phyloP scores from a whole-genome alignment of 2,888 invertebrate species.

The Dasysyrphus albostriatus region DNA sequence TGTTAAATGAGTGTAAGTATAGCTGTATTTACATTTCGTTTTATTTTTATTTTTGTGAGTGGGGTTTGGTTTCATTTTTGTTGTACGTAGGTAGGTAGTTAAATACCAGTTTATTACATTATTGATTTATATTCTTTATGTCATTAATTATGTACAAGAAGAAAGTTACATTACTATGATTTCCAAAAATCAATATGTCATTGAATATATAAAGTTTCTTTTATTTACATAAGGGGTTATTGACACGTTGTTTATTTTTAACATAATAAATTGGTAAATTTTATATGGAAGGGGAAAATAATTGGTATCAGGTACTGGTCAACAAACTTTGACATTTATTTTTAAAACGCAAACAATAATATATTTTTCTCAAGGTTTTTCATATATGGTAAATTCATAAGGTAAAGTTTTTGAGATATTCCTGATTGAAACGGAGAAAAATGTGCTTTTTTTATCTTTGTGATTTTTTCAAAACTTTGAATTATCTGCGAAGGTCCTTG shows the following conservation, averaged over 20 bases:
- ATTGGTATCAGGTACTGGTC: too few relatives aligned
- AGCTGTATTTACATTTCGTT: slow-evolving; percentile 58
- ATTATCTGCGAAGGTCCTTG: too few relatives aligned
- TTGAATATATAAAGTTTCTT: background rate
- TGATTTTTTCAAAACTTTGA: too few relatives aligned
- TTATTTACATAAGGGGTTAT: slow-evolving; percentile 24
- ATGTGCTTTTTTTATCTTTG: too few relatives aligned
- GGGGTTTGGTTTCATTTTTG: slow-evolving; percentile 16
- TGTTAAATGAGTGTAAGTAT: slow-evolving; percentile 58
- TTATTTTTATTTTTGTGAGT: slow-evolving; percentile 37
- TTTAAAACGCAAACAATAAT: too few relatives aligned
- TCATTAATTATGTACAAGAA: slow-evolving; percentile 25
- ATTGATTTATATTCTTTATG: background rate
- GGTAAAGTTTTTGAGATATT: too few relatives aligned
- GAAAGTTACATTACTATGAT: background rate
- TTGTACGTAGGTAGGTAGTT: slow-evolving; percentile 26
- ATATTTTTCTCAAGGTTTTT: too few relatives aligned
- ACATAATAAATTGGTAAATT: background rate
- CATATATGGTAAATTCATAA: too few relatives aligned
- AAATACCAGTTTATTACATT: background rate
- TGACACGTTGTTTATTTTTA: background rate
- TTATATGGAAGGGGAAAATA: background rate
- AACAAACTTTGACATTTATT: too few relatives aligned
- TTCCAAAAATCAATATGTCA: background rate
- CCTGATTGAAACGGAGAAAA: too few relatives aligned